Evolutionary conservation across 2,113 vertebrate species (phyloP).

Genomic region (Oryzias celebensis): DNA sequence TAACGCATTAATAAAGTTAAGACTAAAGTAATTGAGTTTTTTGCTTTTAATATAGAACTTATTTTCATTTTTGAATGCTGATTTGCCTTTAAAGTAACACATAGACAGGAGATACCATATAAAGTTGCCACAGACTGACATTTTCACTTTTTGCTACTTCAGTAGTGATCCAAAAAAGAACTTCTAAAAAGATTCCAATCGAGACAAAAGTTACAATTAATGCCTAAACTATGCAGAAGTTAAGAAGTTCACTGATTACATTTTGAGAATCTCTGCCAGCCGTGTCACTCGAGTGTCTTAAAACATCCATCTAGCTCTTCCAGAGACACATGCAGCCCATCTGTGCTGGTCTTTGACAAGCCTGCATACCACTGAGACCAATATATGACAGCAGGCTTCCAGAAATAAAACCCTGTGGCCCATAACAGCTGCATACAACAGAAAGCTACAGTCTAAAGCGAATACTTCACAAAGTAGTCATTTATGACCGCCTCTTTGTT

Average conservation of each 20-base stretch:
- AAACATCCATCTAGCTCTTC: constrained; percentile 7
- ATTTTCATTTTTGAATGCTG: no score
- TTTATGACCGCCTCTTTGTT: constrained; percentile 7
- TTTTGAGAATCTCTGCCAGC: background rate
- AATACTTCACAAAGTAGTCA: constrained; percentile 19
- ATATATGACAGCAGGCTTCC: constrained; percentile 58
- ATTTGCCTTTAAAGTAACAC: background rate
- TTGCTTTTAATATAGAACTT: background rate
- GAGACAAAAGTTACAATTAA: no score
- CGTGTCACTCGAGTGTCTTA: constrained; percentile 5
- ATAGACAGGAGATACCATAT: background rate
- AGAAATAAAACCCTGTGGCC: constrained; percentile 57
- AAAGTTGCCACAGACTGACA: background rate
- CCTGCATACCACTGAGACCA: constrained; percentile 58
- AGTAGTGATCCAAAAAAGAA: background rate
- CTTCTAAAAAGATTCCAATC: background rate
- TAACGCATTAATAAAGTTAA: background rate
- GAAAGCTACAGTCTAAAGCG: constrained; percentile 12
- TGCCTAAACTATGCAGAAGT: no score
- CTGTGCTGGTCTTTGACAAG: constrained; percentile 47
- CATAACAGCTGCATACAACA: constrained; percentile 46
- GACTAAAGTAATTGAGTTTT: background rate
- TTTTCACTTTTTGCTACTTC: background rate
- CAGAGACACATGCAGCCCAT: constrained; percentile 29
- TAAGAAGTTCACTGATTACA: background rate